Base-by-base conservation (phyloP, 1,140 invertebrate genomes). In the Gonatopus flavifemur region DNA sequence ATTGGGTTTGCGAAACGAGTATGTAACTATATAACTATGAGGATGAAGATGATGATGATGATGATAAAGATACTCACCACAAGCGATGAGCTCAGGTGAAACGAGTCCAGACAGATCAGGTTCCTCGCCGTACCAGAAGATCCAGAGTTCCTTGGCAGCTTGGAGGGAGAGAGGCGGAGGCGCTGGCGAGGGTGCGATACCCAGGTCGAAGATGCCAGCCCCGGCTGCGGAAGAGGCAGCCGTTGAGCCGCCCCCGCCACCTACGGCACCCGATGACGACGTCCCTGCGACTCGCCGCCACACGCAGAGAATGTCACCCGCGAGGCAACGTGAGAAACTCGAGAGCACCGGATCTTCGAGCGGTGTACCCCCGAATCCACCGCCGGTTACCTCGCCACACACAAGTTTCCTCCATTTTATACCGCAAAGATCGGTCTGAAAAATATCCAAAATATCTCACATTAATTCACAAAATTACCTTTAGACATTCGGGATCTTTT, bases 91-190 rank as follows among this genome's bases (percentile, higher is more conserved):
- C 74, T 92, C 89, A 3, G 86, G 86, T 38, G 89, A 86, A 49
- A 93, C 87, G 47, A 92, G 81, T 61, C 89, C 88, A 69, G 83
- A 86, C 40, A 96, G 84, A 76, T 95, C 91, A 21, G 94, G 94
- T 79, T 97, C 93, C 74, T 97, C 93, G 65, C 95, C 95, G 81
- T 98, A 98, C 95, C 96, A 98, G 81, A 98, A 98, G 69, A 98
- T 91, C 96, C 96, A 98, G 12, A 98, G 83, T 78, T 98, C 95
- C 82, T 98, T 98, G 72, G 90, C 86, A 54, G 85, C 85, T 64
- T 84, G 83, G 35, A 91, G 81, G 52, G 87, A 89, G 55, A 90
- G 83, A 46, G 89, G 89, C 24, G 81, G 78, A 22, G 80, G 80
- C 31, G 84, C 82, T 43, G 82, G 80, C 45, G 83, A 81, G 5